A percentile compares a stretch with the other conserved stretches of the same genome.
phyloP scores from a whole-genome alignment of 2,888 invertebrate genomes.

The Eucriotettix oculatus region DNA sequence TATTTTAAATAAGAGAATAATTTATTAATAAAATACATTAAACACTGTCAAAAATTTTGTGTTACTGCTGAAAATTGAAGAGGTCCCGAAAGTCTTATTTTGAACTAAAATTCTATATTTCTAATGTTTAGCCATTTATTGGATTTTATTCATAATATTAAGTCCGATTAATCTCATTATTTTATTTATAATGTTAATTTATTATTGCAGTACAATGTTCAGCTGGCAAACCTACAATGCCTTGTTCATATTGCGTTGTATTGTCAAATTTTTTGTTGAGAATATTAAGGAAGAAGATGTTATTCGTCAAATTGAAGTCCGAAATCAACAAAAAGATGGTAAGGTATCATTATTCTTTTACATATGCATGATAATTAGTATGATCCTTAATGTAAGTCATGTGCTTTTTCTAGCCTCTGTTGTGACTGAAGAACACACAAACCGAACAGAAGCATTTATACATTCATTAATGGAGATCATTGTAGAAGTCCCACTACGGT shows the following conservation, averaged over 20 bases:
- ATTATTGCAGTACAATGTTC: conserved; percentile 41
- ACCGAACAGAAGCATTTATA: conserved; percentile 51
- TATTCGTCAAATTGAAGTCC: conserved; percentile 58
- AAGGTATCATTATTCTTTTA: neutral
- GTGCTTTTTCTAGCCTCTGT: conserved; percentile 6
- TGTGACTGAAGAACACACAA: conserved; percentile 19
- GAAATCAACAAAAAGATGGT: conserved; percentile 6
- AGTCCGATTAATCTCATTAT: no score
- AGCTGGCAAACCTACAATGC: conserved; percentile 93
- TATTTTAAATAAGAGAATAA: no score
- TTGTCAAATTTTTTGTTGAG: conserved; percentile 78
- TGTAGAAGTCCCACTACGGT: conserved; percentile 69
- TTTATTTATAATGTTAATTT: no score
- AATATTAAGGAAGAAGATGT: conserved; percentile 79
- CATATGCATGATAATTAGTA: no score
- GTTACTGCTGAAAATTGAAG: no score
- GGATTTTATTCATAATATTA: no score
- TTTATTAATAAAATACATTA: no score
- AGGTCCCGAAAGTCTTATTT: no score
- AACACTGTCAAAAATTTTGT: no score
- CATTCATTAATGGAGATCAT: conserved; percentile 62
- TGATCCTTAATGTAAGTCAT: neutral
- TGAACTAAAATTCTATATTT: no score
- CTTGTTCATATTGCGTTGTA: conserved; percentile 71
- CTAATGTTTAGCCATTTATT: no score